phyloP scores from a whole-genome alignment of 64 coral and sea anemone species.

The Montipora sp. region DNA sequence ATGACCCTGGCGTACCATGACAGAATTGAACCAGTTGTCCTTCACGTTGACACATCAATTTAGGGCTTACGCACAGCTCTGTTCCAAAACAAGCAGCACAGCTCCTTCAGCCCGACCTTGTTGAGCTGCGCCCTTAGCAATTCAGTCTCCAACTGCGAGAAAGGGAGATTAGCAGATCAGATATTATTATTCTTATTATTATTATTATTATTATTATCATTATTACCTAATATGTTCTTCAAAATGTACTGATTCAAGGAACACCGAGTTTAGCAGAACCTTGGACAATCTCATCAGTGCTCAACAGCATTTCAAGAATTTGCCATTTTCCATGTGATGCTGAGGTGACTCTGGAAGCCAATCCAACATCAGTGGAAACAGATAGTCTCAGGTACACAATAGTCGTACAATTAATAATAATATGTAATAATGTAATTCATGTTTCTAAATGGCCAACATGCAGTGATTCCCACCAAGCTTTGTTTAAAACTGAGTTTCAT shows the following conservation, averaged over 20 bases:
- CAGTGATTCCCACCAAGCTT: too few species aligned
- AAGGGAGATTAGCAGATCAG: too few species aligned
- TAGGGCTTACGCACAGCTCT: conserved; percentile 58
- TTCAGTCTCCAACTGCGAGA: too few species aligned
- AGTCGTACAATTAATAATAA: conserved; percentile 41
- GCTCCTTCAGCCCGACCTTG: too few species aligned
- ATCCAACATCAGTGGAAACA: conserved; percentile 83
- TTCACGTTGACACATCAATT: conserved; percentile 53
- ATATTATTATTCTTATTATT: too few species aligned
- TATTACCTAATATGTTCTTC: too few species aligned
- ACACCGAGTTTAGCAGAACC: conserved; percentile 83
- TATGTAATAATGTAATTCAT: neutral
- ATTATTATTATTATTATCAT: too few species aligned
- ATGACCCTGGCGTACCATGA: conserved; percentile 59
- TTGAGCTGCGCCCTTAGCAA: too few species aligned
- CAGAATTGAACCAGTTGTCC: neutral
- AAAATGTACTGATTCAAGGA: conserved; percentile 26
- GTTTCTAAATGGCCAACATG: neutral
- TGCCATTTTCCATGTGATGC: conserved; percentile 38
- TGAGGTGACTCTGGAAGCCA: conserved; percentile 82
- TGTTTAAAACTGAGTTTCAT: too few species aligned
- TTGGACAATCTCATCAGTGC: conserved; percentile 71
- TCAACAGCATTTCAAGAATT: conserved; percentile 38
- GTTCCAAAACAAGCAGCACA: conserved; percentile 36
- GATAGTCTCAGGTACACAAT: neutral